phyloP scores from a whole-genome alignment of 2,113 vertebrate species.

The Lonchura striata region DNA sequence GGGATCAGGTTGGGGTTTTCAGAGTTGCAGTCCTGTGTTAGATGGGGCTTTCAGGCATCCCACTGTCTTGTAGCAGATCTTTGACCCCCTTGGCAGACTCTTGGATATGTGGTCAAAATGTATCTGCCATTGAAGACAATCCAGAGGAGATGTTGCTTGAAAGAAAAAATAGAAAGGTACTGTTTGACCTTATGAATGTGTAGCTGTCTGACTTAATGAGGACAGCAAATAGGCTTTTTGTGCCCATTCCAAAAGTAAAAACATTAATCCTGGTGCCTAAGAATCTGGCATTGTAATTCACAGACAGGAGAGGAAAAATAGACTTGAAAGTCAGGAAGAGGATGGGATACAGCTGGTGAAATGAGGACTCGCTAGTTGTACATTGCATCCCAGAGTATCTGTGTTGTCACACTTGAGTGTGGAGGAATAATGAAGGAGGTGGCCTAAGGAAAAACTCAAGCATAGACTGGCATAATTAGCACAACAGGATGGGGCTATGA shows the following conservation, averaged over 20 bases:
- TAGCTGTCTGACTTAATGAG: not conserved
- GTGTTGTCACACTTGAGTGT: not conserved
- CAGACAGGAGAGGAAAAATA: not conserved
- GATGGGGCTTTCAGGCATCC: not conserved
- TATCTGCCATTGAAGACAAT: not conserved
- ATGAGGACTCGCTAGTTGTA: accelerated
- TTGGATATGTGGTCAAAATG: not conserved
- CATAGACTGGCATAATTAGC: not conserved
- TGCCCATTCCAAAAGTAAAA: not conserved
- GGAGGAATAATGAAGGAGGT: not conserved
- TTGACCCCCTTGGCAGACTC: not conserved
- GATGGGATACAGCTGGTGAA: not conserved
- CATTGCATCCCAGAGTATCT: not conserved
- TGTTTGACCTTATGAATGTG: not conserved
- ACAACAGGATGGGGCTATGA: not conserved
- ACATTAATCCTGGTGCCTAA: not conserved
- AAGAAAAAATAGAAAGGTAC: not conserved
- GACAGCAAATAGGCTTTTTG: not conserved
- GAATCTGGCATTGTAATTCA: not conserved
- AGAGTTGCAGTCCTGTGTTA: not conserved
- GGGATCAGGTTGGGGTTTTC: not conserved
- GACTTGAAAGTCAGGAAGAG: not conserved
- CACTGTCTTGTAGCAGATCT: not conserved
- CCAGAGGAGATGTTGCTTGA: not conserved
- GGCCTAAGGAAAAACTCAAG: not conserved